Base-by-base conservation (phyloP, 2,888 invertebrate genomes). In the Pimpla rufipes region DNA sequence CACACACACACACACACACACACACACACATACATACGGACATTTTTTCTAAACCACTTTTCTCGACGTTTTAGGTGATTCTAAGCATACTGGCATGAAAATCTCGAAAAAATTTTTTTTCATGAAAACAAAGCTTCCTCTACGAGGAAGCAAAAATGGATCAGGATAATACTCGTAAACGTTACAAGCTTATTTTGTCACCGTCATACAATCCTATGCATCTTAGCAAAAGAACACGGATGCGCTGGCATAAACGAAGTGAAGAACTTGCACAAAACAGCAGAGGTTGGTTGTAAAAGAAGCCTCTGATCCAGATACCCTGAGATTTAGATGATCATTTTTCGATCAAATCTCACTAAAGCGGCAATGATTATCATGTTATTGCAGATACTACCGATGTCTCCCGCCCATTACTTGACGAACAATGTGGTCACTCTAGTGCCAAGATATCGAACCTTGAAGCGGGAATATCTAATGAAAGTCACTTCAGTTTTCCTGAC, bases 171-270 rank as follows among this genome's bases (percentile, higher is more conserved):
- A 35, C 5, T 37, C 59, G 59, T 16, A 62, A 37, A 62, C 8
- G 13, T 5, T 62, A 62, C 59, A 62, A 62, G 37, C 59, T 13
- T 62, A 62, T 62, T 62, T 37, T 62, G 13, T 62, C 59, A n/a
- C 59, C 59, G 7, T 62, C 37, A 37, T 62, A 62, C n/a, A n/a
- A 62, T 6, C 59, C 59, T 62, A n/a, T n/a, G 37, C 2, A 62
- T 35, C 35, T 62, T n/a, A 37, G 37, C 59, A 62, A n/a, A 37
- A 62, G 59, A 62, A 62, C 59, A 62, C 21, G 59, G 6, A 10
- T 37, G n/a, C 59, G 59, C 7, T 62, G 59, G 59, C 13, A 37
- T 16, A 62, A 62, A 42, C 42, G 7, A 42, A 42, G 42, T 42
- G 11, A 42, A 42, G 42, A 42, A 6, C 42, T 42, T 13, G 42